phyloP scores from a whole-genome alignment of 2,888 invertebrate species.

The Acrobasis suavella region DNA sequence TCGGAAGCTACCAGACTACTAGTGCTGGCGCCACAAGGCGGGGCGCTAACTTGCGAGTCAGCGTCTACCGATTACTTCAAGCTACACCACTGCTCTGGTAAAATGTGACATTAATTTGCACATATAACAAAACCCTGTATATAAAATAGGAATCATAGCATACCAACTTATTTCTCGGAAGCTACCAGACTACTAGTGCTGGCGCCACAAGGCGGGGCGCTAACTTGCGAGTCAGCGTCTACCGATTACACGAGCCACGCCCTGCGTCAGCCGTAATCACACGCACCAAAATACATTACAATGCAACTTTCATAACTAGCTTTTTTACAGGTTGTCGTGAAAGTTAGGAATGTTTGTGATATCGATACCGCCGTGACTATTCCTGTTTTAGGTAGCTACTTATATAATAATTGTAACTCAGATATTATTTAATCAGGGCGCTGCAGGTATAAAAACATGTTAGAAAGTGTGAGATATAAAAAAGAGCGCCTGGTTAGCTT shows the following conservation, averaged over 20 bases:
- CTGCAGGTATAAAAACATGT: no score
- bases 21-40: no score
- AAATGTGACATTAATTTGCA: no score
- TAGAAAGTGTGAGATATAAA: no score
- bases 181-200: neutral
- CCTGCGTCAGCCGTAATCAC: conserved; percentile 41
- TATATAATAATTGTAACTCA: neutral
- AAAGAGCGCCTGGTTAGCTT: no score
- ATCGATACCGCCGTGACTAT: conserved; percentile 8
- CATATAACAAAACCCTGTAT: neutral
- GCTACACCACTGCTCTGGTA: no score
- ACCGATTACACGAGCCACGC: conserved; percentile 66
- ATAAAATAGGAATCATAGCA: neutral
- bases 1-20: no score
- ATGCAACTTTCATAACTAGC: conserved; percentile 65
- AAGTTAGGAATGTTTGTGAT: conserved; percentile 20
- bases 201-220: conserved; percentile 50
- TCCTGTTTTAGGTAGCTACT: neutral
- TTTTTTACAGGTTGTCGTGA: conserved; percentile 37
- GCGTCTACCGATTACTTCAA: no score
- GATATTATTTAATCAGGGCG: neutral
- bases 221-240: conserved; percentile 69
- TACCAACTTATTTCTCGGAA: neutral
- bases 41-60: no score
- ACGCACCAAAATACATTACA: conserved; percentile 54